Percentiles rank a stretch among this genome's conserved stretches.
Conservation (phyloP, 2,888 invertebrate species). For the Polydrusus cervinus region DNA sequence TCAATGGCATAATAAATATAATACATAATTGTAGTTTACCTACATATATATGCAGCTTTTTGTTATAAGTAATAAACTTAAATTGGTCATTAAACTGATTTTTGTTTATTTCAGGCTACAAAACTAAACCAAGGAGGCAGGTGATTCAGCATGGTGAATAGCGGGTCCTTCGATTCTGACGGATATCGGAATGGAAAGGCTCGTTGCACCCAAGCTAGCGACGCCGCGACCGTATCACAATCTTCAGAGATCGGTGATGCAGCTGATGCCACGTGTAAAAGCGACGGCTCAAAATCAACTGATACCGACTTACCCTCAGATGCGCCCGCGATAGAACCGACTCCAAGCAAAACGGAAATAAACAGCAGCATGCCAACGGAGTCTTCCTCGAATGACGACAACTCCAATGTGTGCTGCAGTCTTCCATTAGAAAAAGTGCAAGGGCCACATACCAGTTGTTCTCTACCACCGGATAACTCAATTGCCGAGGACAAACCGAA, state of each 20-base stretch:
- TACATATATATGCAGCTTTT: too few relatives aligned
- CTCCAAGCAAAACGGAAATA: constrained; percentile 62
- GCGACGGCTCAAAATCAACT: constrained; percentile 60
- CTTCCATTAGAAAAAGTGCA: constrained; percentile 68
- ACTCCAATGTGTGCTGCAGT: constrained; percentile 66
- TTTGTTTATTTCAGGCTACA: constrained; percentile 26
- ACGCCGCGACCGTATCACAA: constrained; percentile 56
- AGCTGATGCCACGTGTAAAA: constrained; percentile 59
- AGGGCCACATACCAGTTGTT: constrained; percentile 59
- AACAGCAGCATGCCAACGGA: constrained; percentile 56
- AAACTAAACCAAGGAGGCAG: constrained; percentile 21
- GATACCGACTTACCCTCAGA: constrained; percentile 56
- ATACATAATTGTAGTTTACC: too few relatives aligned
- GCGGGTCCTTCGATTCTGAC: constrained; percentile 66
- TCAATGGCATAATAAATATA: too few relatives aligned
- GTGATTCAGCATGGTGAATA: constrained; percentile 66
- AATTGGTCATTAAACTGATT: neutral
- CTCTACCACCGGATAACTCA: constrained; percentile 37
- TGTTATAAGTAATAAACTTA: too few relatives aligned
- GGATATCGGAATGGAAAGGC: constrained; percentile 65
- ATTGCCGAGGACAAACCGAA: constrained; percentile 51
- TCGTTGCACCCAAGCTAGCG: constrained; percentile 59
- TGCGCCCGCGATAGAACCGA: constrained; percentile 49
- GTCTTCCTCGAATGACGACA: constrained; percentile 31
- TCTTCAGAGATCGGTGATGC: constrained; percentile 60